phyloP scores from a whole-genome alignment of 2,888 invertebrate species.

The Tinea semifulvella region DNA sequence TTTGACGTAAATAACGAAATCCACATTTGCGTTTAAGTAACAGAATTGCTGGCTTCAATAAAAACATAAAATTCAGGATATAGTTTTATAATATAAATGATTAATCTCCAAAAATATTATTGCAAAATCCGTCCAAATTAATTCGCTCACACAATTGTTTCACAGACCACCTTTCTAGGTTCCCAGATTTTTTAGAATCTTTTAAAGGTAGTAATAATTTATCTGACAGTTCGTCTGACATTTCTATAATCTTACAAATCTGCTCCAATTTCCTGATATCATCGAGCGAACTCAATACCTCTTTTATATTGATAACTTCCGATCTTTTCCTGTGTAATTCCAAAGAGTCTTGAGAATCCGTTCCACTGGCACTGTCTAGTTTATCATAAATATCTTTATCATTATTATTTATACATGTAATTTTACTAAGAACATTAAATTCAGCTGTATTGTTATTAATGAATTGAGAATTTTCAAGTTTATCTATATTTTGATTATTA shows the following conservation, averaged over 20 bases:
- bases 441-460: too few species aligned
- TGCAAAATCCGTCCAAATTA: constrained; percentile 52
- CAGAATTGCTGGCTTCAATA: too few species aligned
- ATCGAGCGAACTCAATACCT: constrained; percentile 46
- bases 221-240: constrained; percentile 54
- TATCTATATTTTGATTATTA: too few species aligned
- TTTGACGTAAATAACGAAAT: too few species aligned
- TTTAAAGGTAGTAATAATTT: constrained; percentile 38
- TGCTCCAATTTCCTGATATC: constrained; percentile 48
- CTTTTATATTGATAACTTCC: constrained; percentile 42
- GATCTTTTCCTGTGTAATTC: constrained; percentile 42
- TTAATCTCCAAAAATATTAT: constrained; percentile 41
- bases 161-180: constrained; percentile 52
- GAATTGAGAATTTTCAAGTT: too few species aligned
- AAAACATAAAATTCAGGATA: too few species aligned
- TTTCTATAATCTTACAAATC: constrained; percentile 56
- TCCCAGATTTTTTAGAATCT: constrained; percentile 12
- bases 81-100: too few species aligned
- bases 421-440: neutral
- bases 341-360: constrained; percentile 47
- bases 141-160: constrained; percentile 51
- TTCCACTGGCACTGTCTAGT: constrained; percentile 45
- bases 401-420: neutral
- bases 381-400: constrained; percentile 32
- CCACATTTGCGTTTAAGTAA: too few species aligned